A percentile compares a stretch with the other conserved stretches of the same genome.
Evolutionary conservation across 92 coral and sea anemone genomes (phyloP).

Genomic region (Ricordea florida): DNA sequence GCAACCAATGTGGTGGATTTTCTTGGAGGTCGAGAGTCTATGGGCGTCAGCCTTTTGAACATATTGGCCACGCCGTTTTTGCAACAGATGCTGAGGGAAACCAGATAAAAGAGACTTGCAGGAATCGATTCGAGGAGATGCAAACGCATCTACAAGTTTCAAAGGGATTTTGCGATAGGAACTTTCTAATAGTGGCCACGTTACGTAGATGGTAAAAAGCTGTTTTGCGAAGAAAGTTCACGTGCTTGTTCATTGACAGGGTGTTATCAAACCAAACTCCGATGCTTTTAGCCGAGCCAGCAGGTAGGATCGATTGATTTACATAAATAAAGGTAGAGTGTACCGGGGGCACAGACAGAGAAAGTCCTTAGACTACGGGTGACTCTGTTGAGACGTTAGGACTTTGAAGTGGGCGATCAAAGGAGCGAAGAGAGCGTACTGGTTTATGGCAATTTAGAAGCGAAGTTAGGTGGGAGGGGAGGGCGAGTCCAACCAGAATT

Average conservation of each 20-base stretch:
- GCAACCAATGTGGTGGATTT: slow-evolving; percentile 14
- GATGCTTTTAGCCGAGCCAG: background rate
- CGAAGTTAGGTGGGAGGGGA: too few relatives aligned
- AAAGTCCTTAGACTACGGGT: too few relatives aligned
- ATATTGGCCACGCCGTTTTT: too few relatives aligned
- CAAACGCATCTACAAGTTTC: slow-evolving; percentile 16
- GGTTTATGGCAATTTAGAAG: too few relatives aligned
- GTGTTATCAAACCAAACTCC: background rate
- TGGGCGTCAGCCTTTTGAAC: slow-evolving; percentile 17
- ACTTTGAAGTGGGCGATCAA: too few relatives aligned
- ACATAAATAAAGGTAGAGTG: background rate
- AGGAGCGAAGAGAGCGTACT: too few relatives aligned
- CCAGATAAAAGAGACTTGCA: slow-evolving; percentile 16
- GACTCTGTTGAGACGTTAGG: too few relatives aligned
- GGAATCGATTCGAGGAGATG: background rate
- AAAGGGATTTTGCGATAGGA: background rate
- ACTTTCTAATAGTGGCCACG: slow-evolving; percentile 7
- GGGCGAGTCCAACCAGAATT: too few relatives aligned
- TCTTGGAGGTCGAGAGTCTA: background rate
- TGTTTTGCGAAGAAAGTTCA: background rate
- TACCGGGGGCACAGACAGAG: too few relatives aligned
- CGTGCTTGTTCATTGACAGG: background rate
- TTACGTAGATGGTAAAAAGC: slow-evolving; percentile 9
- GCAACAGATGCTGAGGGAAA: background rate
- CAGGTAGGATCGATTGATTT: background rate